Evolutionary conservation across 2,113 vertebrate species (phyloP).

Genomic region (Andinoacara biseriatus): DNA sequence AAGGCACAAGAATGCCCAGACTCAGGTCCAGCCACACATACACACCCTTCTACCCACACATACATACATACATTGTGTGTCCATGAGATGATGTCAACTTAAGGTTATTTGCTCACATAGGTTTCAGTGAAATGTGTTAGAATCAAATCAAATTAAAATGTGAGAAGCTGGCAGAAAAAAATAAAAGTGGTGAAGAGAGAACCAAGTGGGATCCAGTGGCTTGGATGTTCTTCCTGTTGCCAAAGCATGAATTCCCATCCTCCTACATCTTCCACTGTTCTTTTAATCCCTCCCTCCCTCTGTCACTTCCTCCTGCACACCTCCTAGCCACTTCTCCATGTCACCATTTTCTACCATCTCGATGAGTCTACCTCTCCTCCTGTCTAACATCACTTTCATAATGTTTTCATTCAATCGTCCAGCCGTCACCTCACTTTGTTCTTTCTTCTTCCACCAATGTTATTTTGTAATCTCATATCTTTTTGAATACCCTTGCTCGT

Average conservation of each 20-base stretch:
- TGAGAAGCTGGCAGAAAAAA: conserved; percentile 31
- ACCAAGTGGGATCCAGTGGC: conserved; percentile 41
- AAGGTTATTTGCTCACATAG: not conserved
- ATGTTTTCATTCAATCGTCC: not conserved
- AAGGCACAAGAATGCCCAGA: no score
- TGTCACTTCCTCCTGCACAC: conserved; percentile 13
- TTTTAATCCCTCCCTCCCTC: conserved; percentile 25
- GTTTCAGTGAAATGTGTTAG: not conserved
- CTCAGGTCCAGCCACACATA: no score
- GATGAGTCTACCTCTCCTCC: not conserved
- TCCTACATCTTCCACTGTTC: conserved; percentile 28
- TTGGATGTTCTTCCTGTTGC: conserved; percentile 16
- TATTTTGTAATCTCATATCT: not conserved
- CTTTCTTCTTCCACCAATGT: not conserved
- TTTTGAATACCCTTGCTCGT: not conserved
- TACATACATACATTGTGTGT: no score
- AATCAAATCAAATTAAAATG: conserved; percentile 27
- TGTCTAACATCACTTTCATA: not conserved
- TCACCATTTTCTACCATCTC: not conserved
- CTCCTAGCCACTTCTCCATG: conserved; percentile 4
- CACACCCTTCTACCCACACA: no score
- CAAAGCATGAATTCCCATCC: conserved; percentile 43
- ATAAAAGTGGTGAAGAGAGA: conserved; percentile 17
- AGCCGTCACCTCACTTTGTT: not conserved
- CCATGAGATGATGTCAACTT: not conserved